Conservation (phyloP, 2,888 invertebrate species). For the Eupithecia inturbata region DNA sequence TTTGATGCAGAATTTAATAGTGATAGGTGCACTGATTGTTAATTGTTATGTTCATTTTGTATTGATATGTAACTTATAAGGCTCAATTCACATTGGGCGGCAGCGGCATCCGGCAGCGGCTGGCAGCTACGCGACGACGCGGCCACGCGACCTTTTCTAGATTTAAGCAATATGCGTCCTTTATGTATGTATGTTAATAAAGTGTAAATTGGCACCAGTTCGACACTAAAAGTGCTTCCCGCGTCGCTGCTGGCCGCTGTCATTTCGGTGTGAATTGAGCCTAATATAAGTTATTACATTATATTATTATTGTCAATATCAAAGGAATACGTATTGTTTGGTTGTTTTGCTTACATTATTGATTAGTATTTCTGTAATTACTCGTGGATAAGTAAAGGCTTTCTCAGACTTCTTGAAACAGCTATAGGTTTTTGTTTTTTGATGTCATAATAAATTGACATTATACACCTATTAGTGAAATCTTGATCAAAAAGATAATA, state of each 20-base stretch:
- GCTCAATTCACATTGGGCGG: background rate
- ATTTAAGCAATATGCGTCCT: too few species aligned
- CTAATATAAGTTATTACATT: background rate
- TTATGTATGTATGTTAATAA: too few species aligned
- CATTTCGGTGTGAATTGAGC: background rate
- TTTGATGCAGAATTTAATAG: conserved; percentile 2
- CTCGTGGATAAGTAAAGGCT: background rate
- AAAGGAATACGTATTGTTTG: background rate
- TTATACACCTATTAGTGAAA: too few species aligned
- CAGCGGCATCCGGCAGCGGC: background rate
- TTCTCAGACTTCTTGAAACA: background rate
- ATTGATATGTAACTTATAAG: background rate
- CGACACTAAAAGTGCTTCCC: background rate
- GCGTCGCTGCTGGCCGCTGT: background rate
- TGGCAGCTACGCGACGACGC: background rate
- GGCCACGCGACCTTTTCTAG: too few species aligned
- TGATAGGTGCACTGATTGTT: background rate
- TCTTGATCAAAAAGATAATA: too few species aligned
- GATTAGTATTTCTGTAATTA: background rate
- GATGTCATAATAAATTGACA: too few species aligned
- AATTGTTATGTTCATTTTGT: background rate
- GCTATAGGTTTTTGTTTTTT: background rate
- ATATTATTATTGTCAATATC: background rate
- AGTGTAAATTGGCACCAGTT: background rate
- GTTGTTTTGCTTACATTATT: background rate